Evolutionary conservation across 2,797 vertebrate species (phyloP).

Genomic region (Hylomyscus alleni): DNA sequence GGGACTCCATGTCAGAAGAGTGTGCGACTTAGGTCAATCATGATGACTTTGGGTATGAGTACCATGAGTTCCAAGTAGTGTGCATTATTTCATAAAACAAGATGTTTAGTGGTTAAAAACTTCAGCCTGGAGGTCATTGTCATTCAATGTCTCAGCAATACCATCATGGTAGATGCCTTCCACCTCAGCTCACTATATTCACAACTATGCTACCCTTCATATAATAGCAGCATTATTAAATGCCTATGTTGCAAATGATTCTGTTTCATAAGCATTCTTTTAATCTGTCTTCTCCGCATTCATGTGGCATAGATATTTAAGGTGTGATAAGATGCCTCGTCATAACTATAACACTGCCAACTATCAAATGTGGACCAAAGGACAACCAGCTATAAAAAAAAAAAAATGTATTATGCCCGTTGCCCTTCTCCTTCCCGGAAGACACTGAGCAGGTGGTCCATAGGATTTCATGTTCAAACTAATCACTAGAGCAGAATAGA

Average conservation of each 20-base stretch:
- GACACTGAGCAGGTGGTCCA: not conserved
- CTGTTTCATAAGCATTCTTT: conserved; percentile 36
- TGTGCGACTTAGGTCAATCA: not conserved
- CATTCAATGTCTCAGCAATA: not conserved
- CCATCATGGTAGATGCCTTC: not conserved
- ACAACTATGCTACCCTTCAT: not conserved
- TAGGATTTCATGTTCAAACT: not conserved
- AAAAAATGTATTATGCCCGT: not conserved
- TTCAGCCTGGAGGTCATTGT: not conserved
- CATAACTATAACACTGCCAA: not conserved
- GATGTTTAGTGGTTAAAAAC: not conserved
- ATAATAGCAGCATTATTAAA: not conserved
- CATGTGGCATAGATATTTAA: not conserved
- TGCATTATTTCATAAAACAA: conserved; percentile 13
- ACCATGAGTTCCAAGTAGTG: not conserved
- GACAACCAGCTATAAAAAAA: not conserved
- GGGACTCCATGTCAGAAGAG: not conserved
- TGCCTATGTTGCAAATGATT: not conserved
- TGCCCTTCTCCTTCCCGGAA: not conserved
- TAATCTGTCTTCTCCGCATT: not conserved
- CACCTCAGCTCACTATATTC: not conserved
- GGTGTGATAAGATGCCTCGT: not conserved
- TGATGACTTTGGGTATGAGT: not conserved
- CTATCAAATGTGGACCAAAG: not conserved
- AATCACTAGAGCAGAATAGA: not conserved